These are phyloP conservation scores for Martes martes DNA, from an alignment of 2,113 vertebrate species.

Conservation along the genomic window DNA sequence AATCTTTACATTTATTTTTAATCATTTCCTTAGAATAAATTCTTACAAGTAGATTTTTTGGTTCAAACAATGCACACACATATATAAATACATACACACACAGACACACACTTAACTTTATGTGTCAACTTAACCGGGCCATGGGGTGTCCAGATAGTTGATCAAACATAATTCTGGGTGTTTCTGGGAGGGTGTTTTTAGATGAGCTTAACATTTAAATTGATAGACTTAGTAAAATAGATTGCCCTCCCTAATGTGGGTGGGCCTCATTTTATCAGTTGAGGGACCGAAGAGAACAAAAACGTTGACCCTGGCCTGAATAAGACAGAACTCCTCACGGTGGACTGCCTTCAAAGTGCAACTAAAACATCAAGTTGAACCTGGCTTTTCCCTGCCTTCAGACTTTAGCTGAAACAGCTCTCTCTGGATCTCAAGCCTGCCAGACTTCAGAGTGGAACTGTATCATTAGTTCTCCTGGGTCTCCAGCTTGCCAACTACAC, in stretches of 20 bases:
- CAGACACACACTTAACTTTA: neutral
- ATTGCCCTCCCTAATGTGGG: neutral
- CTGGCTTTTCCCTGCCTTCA: neutral
- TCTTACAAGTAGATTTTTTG: neutral
- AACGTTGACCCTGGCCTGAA: neutral
- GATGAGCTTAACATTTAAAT: neutral
- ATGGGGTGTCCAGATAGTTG: neutral
- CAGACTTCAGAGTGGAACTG: neutral
- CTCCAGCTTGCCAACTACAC: neutral
- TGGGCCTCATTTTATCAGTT: neutral
- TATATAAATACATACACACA: neutral
- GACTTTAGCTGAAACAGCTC: neutral
- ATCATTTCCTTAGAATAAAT: neutral
- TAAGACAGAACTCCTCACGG: neutral
- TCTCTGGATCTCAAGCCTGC: neutral
- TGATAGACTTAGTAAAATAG: neutral
- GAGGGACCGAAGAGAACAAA: neutral
- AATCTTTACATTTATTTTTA: neutral
- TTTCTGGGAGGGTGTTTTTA: neutral
- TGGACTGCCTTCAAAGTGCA: neutral
- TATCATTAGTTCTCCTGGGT: neutral
- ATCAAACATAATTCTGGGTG: neutral
- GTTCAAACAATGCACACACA: neutral
- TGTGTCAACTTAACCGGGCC: neutral
- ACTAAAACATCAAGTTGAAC: neutral